Conservation (phyloP, 2,797 vertebrate genomes). For the Sebastes baramenuke region DNA sequence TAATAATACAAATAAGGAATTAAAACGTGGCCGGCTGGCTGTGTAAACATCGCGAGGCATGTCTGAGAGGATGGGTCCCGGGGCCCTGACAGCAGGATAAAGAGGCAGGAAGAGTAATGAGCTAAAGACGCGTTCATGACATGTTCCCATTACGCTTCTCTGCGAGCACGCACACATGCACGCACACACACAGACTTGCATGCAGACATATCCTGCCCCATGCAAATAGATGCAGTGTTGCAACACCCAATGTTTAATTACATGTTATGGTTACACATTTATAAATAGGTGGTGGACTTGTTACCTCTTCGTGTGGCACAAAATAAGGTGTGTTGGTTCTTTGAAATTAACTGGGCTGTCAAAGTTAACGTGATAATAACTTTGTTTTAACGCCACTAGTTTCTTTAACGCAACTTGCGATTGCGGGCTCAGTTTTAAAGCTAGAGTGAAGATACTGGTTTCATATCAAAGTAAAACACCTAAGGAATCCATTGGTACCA, state of each 20-base stretch:
- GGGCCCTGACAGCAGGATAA: slow-evolving; percentile 76
- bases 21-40: slow-evolving; percentile 72
- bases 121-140: slow-evolving; percentile 72
- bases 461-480: no score
- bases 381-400: no score
- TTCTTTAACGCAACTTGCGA: no score
- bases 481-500: no score
- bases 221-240: slow-evolving; percentile 25
- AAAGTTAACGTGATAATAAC: no score
- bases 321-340: neutral
- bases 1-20: slow-evolving; percentile 80
- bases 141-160: slow-evolving; percentile 74
- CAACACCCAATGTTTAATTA: slow-evolving; percentile 5
- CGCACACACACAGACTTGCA: slow-evolving; percentile 1
- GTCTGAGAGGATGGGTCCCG: slow-evolving; percentile 79
- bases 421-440: no score
- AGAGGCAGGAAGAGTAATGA: slow-evolving; percentile 80
- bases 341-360: neutral
- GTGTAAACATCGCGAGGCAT: slow-evolving; percentile 77
- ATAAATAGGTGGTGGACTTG: neutral
- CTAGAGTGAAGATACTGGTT: no score
- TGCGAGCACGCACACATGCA: slow-evolving; percentile 20
- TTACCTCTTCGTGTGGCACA: neutral
- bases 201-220: neutral
- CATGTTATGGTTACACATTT: neutral